phyloP scores from a whole-genome alignment of 2,888 invertebrate genomes.

The Leucophora obtusa region DNA sequence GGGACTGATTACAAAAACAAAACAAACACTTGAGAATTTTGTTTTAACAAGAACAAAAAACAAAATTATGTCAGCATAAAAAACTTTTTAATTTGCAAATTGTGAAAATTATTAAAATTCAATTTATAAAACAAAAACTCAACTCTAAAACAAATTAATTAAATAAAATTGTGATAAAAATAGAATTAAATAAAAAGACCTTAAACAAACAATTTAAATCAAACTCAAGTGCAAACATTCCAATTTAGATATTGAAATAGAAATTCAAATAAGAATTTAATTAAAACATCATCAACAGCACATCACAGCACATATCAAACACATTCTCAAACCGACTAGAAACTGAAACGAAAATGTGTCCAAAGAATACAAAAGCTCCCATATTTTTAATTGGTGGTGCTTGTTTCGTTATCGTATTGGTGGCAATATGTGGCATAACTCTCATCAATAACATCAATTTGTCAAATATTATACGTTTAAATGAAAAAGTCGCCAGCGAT shows the following conservation, averaged over 20 bases:
- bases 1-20: background rate
- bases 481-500: constrained; percentile 77
- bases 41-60: background rate
- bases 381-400: constrained; percentile 77
- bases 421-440: constrained; percentile 80
- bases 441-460: constrained; percentile 78
- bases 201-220: constrained; percentile 2
- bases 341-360: constrained; percentile 71
- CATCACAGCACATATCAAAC: too few relatives aligned
- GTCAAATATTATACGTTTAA: constrained; percentile 76
- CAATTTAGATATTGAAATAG: background rate
- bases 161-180: background rate
- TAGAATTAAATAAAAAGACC: background rate
- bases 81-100: background rate
- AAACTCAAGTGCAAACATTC: constrained; percentile 7
- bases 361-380: constrained; percentile 76
- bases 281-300: too few relatives aligned
- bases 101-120: background rate
- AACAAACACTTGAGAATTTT: background rate
- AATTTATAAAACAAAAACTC: background rate
- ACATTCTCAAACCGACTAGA: too few relatives aligned
- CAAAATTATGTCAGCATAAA: background rate
- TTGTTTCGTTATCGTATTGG: constrained; percentile 79
- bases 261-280: too few relatives aligned
- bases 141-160: constrained; percentile 26